phyloP scores from a whole-genome alignment of 2,113 vertebrate genomes.

The Microtus oregoni region DNA sequence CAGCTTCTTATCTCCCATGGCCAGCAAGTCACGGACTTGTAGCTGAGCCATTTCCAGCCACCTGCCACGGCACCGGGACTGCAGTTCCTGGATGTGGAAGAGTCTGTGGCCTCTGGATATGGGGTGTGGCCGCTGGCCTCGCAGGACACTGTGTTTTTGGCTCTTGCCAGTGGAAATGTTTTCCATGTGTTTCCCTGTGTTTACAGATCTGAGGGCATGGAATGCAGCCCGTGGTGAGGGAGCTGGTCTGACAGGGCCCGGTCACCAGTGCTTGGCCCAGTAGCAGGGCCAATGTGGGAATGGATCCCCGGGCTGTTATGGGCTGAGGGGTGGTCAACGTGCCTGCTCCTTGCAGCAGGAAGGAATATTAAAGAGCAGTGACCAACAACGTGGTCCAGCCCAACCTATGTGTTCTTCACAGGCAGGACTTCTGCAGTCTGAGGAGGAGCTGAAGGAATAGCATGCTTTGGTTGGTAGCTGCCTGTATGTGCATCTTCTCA shows the following conservation, averaged over 20 bases:
- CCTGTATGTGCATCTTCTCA: fast-evolving
- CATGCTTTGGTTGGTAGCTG: neutral
- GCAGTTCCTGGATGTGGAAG: constrained; percentile 53
- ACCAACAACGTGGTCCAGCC: fast-evolving
- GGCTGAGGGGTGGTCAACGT: neutral
- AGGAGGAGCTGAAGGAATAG: fast-evolving
- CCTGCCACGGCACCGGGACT: constrained; percentile 64
- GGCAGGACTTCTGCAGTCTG: fast-evolving
- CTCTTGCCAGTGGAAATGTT: constrained; percentile 63
- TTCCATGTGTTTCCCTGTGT: constrained; percentile 61
- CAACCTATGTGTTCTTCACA: neutral
- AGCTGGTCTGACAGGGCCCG: neutral
- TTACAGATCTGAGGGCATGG: constrained; percentile 48
- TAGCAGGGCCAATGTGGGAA: fast-evolving
- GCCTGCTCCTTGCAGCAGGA: fast-evolving
- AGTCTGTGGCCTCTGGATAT: neutral
- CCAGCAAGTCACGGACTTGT: constrained; percentile 52
- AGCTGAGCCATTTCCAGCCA: constrained; percentile 73
- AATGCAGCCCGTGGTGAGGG: neutral
- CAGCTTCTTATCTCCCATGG: neutral
- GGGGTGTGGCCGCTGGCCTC: neutral
- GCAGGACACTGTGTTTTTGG: constrained; percentile 53
- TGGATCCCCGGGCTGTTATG: neutral
- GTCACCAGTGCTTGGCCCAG: neutral
- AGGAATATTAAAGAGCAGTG: fast-evolving